Conservation (phyloP, 2,797 vertebrate species). For the Eremophila alpestris region DNA sequence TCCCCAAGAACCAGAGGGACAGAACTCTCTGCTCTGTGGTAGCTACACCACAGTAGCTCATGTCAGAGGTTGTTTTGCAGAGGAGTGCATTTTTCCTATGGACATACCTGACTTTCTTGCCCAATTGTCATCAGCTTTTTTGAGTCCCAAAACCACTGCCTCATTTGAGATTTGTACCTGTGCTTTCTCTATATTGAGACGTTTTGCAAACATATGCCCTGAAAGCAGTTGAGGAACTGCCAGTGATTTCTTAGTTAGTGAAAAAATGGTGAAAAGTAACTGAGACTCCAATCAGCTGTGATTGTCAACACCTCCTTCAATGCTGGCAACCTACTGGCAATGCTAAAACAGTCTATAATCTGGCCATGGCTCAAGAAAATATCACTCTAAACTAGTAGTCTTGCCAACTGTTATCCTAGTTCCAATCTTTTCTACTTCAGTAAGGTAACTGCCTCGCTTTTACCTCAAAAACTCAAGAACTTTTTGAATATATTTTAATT, state of each 20-base stretch:
- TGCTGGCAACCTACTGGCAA: slow-evolving; percentile 20
- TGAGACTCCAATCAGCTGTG: slow-evolving; percentile 34
- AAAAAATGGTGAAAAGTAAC: slow-evolving; percentile 29
- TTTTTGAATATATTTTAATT: neutral
- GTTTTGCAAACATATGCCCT: neutral
- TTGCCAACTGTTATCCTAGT: slow-evolving; percentile 4
- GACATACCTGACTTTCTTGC: neutral
- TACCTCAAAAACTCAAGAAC: neutral
- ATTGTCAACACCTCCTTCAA: slow-evolving; percentile 58
- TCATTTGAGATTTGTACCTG: neutral
- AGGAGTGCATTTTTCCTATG: neutral
- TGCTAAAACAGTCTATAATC: slow-evolving; percentile 27
- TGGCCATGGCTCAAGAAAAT: slow-evolving; percentile 41
- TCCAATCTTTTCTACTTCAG: neutral
- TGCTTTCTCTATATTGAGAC: neutral
- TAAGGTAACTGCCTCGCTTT: neutral
- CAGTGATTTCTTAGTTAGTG: slow-evolving; percentile 1
- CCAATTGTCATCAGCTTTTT: neutral
- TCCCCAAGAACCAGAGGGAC: neutral
- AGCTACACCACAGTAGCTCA: neutral
- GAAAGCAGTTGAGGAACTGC: neutral
- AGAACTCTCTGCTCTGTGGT: neutral
- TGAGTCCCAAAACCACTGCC: neutral
- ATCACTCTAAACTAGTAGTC: neutral
- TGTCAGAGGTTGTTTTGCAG: neutral